Evolutionary conservation across 2,797 vertebrate species (phyloP).

Genomic region (Picus viridis): DNA sequence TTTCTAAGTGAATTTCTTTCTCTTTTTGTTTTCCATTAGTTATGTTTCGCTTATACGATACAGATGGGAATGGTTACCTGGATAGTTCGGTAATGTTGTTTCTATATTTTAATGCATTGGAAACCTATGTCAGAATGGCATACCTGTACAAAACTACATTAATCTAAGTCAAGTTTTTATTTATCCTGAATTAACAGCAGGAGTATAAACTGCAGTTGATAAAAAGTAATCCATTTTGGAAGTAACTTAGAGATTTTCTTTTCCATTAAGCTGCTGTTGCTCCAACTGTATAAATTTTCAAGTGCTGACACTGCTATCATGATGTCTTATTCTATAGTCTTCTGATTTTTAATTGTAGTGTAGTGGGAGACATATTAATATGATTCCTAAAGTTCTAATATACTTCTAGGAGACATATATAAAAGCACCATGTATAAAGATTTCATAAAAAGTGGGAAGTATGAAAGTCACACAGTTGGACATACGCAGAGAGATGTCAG

Average conservation of each 20-base stretch:
- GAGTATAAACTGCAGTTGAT: not conserved
- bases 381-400: not conserved
- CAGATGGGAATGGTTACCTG: slow-evolving; percentile 92
- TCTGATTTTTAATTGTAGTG: not conserved
- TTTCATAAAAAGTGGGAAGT: not conserved
- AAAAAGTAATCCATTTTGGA: not conserved
- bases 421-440: not conserved
- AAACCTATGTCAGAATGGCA: not conserved
- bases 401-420: not conserved
- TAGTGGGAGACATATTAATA: not conserved
- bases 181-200: not conserved
- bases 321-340: not conserved
- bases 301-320: not conserved
- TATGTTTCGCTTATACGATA: slow-evolving; percentile 97
- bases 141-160: not conserved
- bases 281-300: not conserved
- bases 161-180: not conserved
- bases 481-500: not conserved
- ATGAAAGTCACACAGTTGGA: not conserved
- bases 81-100: slow-evolving; percentile 89
- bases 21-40: slow-evolving; percentile 79
- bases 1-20: slow-evolving; percentile 31
- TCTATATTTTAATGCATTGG: not conserved
- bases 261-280: not conserved
- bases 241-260: not conserved